Base-by-base conservation (phyloP, 2,797 vertebrate genomes). In the Xiphorhynchus erythropygius region DNA sequence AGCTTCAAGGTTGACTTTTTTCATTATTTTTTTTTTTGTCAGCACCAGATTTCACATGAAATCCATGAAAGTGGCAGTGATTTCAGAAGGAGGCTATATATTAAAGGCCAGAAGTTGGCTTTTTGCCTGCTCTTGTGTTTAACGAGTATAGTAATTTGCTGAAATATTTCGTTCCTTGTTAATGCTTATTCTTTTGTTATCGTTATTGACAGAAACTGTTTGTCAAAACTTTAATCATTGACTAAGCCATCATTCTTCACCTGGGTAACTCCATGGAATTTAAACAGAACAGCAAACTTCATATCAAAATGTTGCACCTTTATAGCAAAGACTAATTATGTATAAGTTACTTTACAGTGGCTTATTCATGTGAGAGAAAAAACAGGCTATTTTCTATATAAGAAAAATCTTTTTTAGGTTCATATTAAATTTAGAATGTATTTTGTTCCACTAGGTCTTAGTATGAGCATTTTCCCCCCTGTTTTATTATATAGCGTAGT, bases 1-100 rank as follows among this genome's bases (percentile, higher is more conserved):
- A 50, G 8, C 11, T 67, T 59, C 23, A 42, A 60, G 25, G 9
- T 2, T 37, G 23, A 16, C 1, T 25, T 92, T 67, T 70, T 23
- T 92, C 59, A 64, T 47, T n/a, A n/a, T 44, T 44, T 24, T 49
- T 1, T 21, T 91, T 69, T 70, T 41, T 56, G 19, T n/a, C 12
- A 76, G 28, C 21, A 32, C 3, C 24, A 39, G 7, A 30, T 64
- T 89, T 68, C 12, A 30, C n/a, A 12, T 65, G 41, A 73, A 71
- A 71, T 83, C 30, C 1, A 0, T 75, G 2, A 2, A 57, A 76
- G 21, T 33, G 21, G 6, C 18, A 18, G 0, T 65, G 42, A 27
- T 81, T 86, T 78, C 18, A n/a, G 39, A 81, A 53, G 32, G 39
- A 46, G 13, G 14, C 12, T 59, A 4, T 27, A 7, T 68, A 16